Evolutionary conservation across 2,113 vertebrate genomes (phyloP), one percentile per base, ranked within the genome.

Genomic region (Chloropsis hardwickii): DNA sequence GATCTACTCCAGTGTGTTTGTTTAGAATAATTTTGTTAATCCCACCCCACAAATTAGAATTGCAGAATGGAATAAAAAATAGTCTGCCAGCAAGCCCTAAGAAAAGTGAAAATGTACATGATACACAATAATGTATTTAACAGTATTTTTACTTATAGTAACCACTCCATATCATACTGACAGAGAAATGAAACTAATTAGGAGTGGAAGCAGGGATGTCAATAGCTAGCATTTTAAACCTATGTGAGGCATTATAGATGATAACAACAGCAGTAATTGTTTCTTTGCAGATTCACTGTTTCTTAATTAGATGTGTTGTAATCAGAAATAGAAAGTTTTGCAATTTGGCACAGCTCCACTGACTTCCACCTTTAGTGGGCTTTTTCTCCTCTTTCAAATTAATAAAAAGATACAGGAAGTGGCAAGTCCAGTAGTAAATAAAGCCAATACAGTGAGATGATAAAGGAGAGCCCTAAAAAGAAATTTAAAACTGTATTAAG

Each of bases 1-100:
- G 4, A 67, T 33, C 19, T 71, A 44, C 37, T 60, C 12, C 4
- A 2, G 12, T 0, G 25, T 1, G 1, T 56, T 56, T 64, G 5
- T 2, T 56, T 25, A 53, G 54, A 76, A 57, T 44, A 37, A 11
- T 44, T 71, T 47, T 86, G 7, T 51, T 72, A 86, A 70, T 31
- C 10, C 5, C 11, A 87, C 12, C 4, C 6, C 3, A 13, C 4
- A 66, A 57, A 31, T 35, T n/a, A 54, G 19, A 74, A 70, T 11
- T 80, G 14, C 3, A 3, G 15, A 29, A 23, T 16, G 17, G 27
- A 91, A 72, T 61, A 51, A 80, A 77, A 78, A 35, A 60, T 10
- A 35, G 24, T 40, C 31, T 65, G 2, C 16, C n/a, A 78, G 23
- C 1, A 78, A 56, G 3, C 3, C 3, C 37, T 12, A 53, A 60